These are phyloP conservation scores for Trematomus loennbergii DNA, from an alignment of 2,113 vertebrate species.

Conservation along the genomic window DNA sequence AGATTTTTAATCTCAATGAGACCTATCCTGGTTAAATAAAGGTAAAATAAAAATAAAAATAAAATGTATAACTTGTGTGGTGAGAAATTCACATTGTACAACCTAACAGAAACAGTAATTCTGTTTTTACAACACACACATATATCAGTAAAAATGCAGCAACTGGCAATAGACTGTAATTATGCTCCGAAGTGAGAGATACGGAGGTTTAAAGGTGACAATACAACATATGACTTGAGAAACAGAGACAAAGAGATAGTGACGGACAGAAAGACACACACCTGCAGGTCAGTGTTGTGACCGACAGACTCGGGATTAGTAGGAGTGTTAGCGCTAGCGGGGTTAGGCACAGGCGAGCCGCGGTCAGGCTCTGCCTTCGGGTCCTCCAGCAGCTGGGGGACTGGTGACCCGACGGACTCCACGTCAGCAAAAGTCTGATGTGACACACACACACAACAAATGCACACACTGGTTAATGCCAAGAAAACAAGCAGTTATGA, in stretches of 20 bases:
- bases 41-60: too few relatives aligned
- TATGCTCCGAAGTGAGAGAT: not conserved
- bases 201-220: too few relatives aligned
- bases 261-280: constrained; percentile 67
- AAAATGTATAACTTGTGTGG: not conserved
- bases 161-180: not conserved
- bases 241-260: constrained; percentile 14
- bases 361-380: constrained; percentile 51
- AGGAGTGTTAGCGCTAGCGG: constrained; percentile 78
- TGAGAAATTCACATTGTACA: not conserved
- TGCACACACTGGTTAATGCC: constrained; percentile 35
- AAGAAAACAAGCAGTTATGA: constrained; percentile 7
- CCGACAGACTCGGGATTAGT: constrained; percentile 81
- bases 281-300: constrained; percentile 79
- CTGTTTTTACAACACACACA: constrained; percentile 2
- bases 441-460: constrained; percentile 72
- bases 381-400: constrained; percentile 67
- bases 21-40: too few relatives aligned
- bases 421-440: constrained; percentile 76
- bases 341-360: constrained; percentile 76
- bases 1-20: too few relatives aligned
- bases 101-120: not conserved
- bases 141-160: constrained; percentile 1
- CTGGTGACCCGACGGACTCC: constrained; percentile 66
- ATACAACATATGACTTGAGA: not conserved